phyloP scores from a whole-genome alignment of 2,797 vertebrate species.

The Orestias chungarensis region DNA sequence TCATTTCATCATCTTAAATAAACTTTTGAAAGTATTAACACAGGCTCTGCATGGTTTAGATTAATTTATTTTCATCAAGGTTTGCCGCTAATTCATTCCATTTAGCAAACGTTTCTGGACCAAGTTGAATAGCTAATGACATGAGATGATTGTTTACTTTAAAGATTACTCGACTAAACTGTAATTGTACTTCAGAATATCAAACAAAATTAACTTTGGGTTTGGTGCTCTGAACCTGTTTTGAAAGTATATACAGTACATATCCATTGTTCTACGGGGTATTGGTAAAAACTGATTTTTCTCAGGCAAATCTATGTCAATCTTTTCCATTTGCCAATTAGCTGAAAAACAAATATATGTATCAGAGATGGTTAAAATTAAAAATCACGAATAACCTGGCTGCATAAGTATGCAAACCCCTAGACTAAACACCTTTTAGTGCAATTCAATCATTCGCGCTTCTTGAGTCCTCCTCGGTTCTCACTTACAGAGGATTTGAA shows the following conservation, averaged over 20 bases:
- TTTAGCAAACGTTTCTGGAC: not conserved
- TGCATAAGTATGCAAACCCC: too few species aligned
- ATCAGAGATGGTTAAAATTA: not conserved
- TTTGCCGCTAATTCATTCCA: not conserved
- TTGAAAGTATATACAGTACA: not conserved
- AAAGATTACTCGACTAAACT: not conserved
- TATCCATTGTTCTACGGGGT: not conserved
- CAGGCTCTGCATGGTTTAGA: not conserved
- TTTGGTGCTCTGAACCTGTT: not conserved
- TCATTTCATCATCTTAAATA: slow-evolving; percentile 17
- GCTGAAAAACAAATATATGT: not conserved
- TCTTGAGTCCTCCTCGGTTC: not conserved
- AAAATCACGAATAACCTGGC: not conserved
- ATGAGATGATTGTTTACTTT: not conserved
- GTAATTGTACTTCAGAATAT: not conserved
- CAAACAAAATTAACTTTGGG: not conserved
- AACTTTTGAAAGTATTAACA: too few species aligned
- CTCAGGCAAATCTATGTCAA: not conserved
- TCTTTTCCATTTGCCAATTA: not conserved
- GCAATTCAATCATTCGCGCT: not conserved
- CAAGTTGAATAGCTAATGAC: not conserved
- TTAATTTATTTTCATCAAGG: not conserved
- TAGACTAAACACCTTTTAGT: not conserved
- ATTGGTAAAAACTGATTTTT: not conserved
- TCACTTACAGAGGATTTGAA: not conserved